Conservation (phyloP, 2,113 vertebrate genomes). For the Oryzias celebensis region DNA sequence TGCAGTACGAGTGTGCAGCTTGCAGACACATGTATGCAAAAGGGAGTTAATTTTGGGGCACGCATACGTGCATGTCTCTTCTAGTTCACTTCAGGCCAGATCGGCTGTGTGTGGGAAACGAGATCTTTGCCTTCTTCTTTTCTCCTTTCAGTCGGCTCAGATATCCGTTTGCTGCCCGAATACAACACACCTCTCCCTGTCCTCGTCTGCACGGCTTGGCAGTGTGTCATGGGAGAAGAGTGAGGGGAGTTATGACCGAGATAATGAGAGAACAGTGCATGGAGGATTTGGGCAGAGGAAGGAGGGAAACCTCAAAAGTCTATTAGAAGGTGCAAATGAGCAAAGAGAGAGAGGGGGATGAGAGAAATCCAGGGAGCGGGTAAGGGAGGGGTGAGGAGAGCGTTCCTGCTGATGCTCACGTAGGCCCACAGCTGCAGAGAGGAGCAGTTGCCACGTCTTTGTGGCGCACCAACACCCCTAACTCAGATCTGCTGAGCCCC, state of each 20-base stretch:
- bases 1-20: constrained; percentile 16
- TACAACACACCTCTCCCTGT: constrained; percentile 53
- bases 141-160: constrained; percentile 55
- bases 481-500: constrained; percentile 42
- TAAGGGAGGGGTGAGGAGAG: constrained; percentile 48
- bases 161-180: constrained; percentile 48
- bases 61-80: constrained; percentile 3
- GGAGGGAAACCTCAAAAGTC: constrained; percentile 21
- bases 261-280: constrained; percentile 34
- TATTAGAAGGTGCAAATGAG: constrained; percentile 55
- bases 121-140: constrained; percentile 48
- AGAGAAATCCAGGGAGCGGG: constrained; percentile 19
- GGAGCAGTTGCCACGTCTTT: constrained; percentile 59
- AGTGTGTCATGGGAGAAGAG: constrained; percentile 39
- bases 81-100: constrained; percentile 51
- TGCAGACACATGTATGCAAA: constrained; percentile 21
- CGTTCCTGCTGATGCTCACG: constrained; percentile 75
- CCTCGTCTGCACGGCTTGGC: constrained; percentile 47
- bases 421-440: constrained; percentile 75
- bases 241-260: constrained; percentile 42
- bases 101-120: constrained; percentile 37
- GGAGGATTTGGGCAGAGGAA: constrained; percentile 13
- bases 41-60: constrained; percentile 15
- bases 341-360: constrained; percentile 12
- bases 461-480: constrained; percentile 35